A percentile compares a stretch with the other conserved stretches of the same genome.
These are phyloP conservation scores for Vulpes ferrilata DNA, from an alignment of 2,113 vertebrate genomes.

Conservation along the genomic window DNA sequence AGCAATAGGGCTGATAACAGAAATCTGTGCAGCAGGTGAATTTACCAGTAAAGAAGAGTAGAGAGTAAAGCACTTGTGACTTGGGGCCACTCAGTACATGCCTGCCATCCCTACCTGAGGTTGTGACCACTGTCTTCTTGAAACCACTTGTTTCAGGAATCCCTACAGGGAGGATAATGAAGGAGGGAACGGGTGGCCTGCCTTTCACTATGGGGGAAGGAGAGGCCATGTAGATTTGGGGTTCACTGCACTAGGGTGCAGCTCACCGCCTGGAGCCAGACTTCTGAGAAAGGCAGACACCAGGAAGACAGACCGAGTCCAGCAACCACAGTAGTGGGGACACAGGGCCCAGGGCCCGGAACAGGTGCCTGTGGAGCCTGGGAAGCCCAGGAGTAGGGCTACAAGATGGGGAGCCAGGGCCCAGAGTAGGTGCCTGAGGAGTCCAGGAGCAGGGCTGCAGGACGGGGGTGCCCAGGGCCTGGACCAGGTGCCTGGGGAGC, in stretches of 20 bases:
- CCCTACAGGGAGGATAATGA: fast-evolving
- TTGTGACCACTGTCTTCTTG: fast-evolving
- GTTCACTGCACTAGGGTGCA: fast-evolving
- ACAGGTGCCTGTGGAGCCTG: too few species aligned
- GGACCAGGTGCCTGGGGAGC: too few species aligned
- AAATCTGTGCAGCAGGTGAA: fast-evolving
- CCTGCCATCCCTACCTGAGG: background rate
- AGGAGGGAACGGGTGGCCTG: background rate
- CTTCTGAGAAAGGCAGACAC: fast-evolving
- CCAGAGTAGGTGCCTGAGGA: too few species aligned
- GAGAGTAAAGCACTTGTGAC: fast-evolving
- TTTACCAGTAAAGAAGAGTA: background rate
- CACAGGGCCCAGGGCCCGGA: fast-evolving
- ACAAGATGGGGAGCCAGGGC: too few species aligned
- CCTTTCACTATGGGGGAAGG: fast-evolving
- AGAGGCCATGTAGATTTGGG: background rate
- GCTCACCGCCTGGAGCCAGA: background rate
- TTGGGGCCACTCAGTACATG: fast-evolving
- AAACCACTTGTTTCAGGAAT: background rate
- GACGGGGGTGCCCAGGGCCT: too few species aligned
- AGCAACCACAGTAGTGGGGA: fast-evolving
- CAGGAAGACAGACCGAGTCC: fast-evolving
- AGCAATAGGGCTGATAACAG: fast-evolving
- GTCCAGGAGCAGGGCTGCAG: too few species aligned
- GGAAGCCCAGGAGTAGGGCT: too few species aligned